Evolutionary conservation across 2,797 vertebrate genomes (phyloP).

Genomic region (Protonibea diacanthus): DNA sequence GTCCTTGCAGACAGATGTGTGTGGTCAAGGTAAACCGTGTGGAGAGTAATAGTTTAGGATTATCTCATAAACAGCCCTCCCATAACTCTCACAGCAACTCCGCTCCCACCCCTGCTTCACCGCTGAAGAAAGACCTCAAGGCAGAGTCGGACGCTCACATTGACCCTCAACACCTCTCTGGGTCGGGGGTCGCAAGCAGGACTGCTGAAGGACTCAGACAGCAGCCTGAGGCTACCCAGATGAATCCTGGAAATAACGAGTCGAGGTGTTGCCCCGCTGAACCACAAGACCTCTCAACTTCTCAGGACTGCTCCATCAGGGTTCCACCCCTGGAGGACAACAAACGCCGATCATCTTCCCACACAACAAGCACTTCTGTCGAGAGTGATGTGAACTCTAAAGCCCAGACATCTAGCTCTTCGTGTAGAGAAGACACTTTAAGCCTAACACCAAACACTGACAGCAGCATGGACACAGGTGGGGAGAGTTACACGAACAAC

Average conservation of each 20-base stretch:
- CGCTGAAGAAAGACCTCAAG: slow-evolving; percentile 54
- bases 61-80: slow-evolving; percentile 59
- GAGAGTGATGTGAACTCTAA: slow-evolving; percentile 45
- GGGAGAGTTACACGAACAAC: slow-evolving; percentile 35
- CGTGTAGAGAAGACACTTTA: slow-evolving; percentile 49
- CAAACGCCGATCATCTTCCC: slow-evolving; percentile 40
- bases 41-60: slow-evolving; percentile 74
- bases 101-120: slow-evolving; percentile 39
- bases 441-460: slow-evolving; percentile 51
- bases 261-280: slow-evolving; percentile 48
- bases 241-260: slow-evolving; percentile 51
- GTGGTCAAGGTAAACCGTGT: slow-evolving; percentile 87
- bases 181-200: slow-evolving; percentile 45
- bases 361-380: slow-evolving; percentile 44
- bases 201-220: slow-evolving; percentile 54
- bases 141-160: slow-evolving; percentile 27
- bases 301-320: slow-evolving; percentile 65
- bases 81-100: slow-evolving; percentile 34
- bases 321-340: slow-evolving; percentile 42
- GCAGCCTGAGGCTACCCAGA: slow-evolving; percentile 46
- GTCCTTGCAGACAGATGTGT: slow-evolving; percentile 86
- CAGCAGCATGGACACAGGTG: slow-evolving; percentile 32
- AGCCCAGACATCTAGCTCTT: slow-evolving; percentile 32
- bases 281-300: slow-evolving; percentile 56
- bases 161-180: slow-evolving; percentile 59